A percentile compares a stretch with the other conserved stretches of the same genome.
Evolutionary conservation across 2,113 vertebrate genomes (phyloP).

Genomic region (Plotosus lineatus): DNA sequence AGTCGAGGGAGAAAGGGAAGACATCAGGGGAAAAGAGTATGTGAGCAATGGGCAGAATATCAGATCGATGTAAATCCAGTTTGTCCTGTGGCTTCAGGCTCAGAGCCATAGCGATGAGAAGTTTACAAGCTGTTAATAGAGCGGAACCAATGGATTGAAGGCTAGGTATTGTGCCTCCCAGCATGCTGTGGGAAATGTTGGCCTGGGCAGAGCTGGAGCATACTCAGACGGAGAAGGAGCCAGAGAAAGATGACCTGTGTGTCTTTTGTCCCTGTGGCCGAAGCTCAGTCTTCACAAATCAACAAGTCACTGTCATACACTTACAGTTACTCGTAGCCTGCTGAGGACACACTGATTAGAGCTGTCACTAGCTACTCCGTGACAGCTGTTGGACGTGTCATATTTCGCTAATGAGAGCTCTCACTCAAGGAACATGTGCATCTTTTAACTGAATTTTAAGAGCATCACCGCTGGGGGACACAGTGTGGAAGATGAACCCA

Average conservation of each 20-base stretch:
- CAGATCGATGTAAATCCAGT: conserved; percentile 26
- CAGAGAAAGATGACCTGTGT: conserved; percentile 62
- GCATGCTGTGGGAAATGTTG: conserved; percentile 82
- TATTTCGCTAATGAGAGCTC: conserved; percentile 57
- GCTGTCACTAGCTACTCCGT: conserved; percentile 49
- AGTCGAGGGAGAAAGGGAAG: conserved; percentile 47
- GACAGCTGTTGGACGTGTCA: conserved; percentile 57
- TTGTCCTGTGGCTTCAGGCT: conserved; percentile 58
- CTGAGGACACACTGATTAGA: conserved; percentile 55
- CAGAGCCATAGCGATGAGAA: conserved; percentile 85
- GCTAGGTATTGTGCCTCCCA: conserved; percentile 72
- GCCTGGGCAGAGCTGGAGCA: conserved; percentile 84
- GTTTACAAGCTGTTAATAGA: conserved; percentile 98
- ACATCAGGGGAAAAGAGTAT: conserved; percentile 17
- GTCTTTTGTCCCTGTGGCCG: conserved; percentile 68
- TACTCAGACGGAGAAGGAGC: conserved; percentile 67
- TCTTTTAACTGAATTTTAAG: conserved; percentile 19
- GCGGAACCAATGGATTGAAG: conserved; percentile 90
- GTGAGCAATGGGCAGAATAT: conserved; percentile 31
- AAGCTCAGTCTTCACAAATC: conserved; percentile 52
- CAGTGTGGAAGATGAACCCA: background rate
- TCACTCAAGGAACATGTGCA: conserved; percentile 47
- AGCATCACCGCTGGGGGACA: conserved; percentile 8
- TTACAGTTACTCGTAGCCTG: conserved; percentile 62
- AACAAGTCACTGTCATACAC: conserved; percentile 60